Evolutionary conservation across 92 coral and sea anemone species (phyloP).

Genomic region (Actinostola sp.): DNA sequence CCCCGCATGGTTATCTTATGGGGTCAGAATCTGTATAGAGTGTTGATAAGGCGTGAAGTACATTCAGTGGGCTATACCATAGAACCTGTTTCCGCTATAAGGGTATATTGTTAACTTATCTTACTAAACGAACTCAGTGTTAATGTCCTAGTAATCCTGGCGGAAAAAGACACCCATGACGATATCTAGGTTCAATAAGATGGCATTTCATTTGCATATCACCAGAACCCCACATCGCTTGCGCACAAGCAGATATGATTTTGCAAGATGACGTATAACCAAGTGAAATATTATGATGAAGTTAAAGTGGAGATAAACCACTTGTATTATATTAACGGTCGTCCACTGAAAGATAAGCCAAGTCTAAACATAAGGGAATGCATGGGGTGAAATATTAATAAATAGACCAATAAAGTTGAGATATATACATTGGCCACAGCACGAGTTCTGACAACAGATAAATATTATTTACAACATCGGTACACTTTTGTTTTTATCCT

Average conservation of each 20-base stretch:
- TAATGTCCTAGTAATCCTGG: slow-evolving; percentile 12
- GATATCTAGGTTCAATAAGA: slow-evolving; percentile 9
- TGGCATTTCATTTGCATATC: slow-evolving; percentile 9
- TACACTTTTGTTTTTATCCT: neutral
- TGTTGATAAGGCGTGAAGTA: slow-evolving; percentile 30
- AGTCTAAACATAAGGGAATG: neutral
- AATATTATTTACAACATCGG: neutral
- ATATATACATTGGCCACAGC: slow-evolving; percentile 12
- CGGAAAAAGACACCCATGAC: slow-evolving; percentile 22
- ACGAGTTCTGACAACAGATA: slow-evolving; percentile 11
- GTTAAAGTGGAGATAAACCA: slow-evolving; percentile 9
- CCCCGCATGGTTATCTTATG: slow-evolving; percentile 12
- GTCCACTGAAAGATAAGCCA: slow-evolving; percentile 12
- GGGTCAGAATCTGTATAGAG: slow-evolving; percentile 14
- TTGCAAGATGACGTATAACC: no score
- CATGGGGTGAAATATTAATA: slow-evolving; percentile 14
- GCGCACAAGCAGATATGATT: slow-evolving; percentile 2
- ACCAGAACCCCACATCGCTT: neutral
- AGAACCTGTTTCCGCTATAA: slow-evolving; percentile 26
- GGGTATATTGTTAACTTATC: slow-evolving; percentile 30
- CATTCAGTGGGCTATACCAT: neutral
- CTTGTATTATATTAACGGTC: slow-evolving; percentile 15
- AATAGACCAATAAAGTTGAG: slow-evolving; percentile 16
- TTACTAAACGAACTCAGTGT: neutral
- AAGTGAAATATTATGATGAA: slow-evolving; percentile 1